Evolutionary conservation across 2,888 invertebrate species (phyloP).

Genomic region (Petrolisthes cinctipes): DNA sequence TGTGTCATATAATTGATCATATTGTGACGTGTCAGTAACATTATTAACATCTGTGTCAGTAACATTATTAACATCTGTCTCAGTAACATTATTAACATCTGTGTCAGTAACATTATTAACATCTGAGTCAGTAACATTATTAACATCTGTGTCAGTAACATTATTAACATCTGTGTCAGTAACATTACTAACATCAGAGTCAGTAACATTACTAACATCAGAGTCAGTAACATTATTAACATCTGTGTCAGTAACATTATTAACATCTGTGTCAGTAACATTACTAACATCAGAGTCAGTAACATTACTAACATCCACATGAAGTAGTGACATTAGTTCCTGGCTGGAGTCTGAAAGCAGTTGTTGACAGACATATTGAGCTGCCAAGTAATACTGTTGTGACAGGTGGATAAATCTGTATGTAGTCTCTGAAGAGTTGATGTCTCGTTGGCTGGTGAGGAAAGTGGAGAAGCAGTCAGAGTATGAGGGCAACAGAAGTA

Average conservation of each 20-base stretch:
- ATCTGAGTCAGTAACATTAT: too few relatives aligned
- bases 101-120: too few relatives aligned
- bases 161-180: too few relatives aligned
- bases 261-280: too few relatives aligned
- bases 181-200: too few relatives aligned
- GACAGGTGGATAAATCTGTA: constrained; percentile 42
- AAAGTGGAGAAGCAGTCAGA: constrained; percentile 45
- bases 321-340: background rate
- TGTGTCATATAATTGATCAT: constrained; percentile 15
- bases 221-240: too few relatives aligned
- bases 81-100: background rate
- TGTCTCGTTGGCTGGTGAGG: background rate
- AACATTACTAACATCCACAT: too few relatives aligned
- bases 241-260: too few relatives aligned
- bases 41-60: background rate
- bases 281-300: too few relatives aligned
- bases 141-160: too few relatives aligned
- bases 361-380: constrained; percentile 6
- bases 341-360: background rate
- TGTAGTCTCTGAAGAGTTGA: background rate
- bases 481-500: background rate
- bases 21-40: background rate
- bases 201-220: too few relatives aligned
- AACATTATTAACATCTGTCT: too few relatives aligned
- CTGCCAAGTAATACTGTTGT: constrained; percentile 37